Conservation (phyloP, 2,888 invertebrate species). For the Drosophila limbata region DNA sequence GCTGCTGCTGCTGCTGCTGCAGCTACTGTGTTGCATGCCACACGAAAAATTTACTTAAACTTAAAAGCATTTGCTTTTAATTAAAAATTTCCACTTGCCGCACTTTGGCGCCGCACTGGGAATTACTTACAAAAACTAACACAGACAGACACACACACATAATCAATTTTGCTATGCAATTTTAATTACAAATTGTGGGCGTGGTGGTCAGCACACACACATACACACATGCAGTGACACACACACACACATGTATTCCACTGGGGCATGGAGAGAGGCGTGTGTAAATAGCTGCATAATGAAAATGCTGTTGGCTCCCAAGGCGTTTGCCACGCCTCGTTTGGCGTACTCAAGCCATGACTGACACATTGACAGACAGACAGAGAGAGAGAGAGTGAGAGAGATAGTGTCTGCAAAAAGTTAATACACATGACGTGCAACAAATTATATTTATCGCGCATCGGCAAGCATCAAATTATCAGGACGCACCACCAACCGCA, state of each 20-base stretch:
- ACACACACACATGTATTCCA: conserved; percentile 20
- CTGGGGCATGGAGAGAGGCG: conserved; percentile 29
- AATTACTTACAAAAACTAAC: conserved; percentile 73
- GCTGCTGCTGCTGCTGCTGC: not conserved
- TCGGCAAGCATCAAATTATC: conserved; percentile 81
- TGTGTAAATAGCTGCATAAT: conserved; percentile 73
- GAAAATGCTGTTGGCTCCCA: conserved; percentile 44
- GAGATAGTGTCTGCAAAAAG: conserved; percentile 69
- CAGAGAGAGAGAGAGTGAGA: not conserved
- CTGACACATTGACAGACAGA: conserved; percentile 16
- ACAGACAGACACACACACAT: conserved; percentile 46
- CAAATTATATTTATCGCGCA: conserved; percentile 83
- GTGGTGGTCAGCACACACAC: conserved; percentile 63
- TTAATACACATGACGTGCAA: conserved; percentile 81
- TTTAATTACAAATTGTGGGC: conserved; percentile 79
- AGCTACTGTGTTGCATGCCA: conserved; percentile 11
- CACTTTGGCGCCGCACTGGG: conserved; percentile 61
- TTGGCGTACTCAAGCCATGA: conserved; percentile 16
- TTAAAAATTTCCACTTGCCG: conserved; percentile 76
- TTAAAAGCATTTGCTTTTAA: conserved; percentile 80
- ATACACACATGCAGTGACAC: conserved; percentile 22
- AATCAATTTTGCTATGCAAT: conserved; percentile 79
- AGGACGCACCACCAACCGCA: conserved; percentile 55
- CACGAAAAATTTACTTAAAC: conserved; percentile 61
- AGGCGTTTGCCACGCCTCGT: conserved; percentile 38